These are phyloP conservation scores for Hybos culiciformis DNA, from an alignment of 2,888 invertebrate genomes.

Conservation along the genomic window DNA sequence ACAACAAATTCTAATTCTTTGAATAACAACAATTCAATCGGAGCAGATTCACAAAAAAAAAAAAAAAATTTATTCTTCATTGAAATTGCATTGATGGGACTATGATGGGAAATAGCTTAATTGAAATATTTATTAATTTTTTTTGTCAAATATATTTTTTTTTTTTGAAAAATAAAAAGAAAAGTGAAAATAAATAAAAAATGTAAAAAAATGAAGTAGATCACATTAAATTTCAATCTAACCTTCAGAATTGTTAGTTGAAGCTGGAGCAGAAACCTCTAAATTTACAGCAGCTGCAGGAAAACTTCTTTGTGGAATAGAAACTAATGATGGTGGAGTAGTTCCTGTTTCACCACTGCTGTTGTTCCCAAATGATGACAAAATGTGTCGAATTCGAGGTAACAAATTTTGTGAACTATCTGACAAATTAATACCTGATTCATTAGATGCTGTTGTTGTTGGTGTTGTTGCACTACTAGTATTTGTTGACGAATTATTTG, in stretches of 20 bases:
- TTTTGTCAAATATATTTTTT: neutral
- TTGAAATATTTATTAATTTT: neutral
- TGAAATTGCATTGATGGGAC: too few species aligned
- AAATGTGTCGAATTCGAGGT: neutral
- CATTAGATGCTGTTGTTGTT: neutral
- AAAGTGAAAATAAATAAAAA: conserved; percentile 1
- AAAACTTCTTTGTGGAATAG: conserved; percentile 10
- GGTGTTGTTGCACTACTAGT: conserved; percentile 15
- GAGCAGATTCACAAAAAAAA: too few species aligned
- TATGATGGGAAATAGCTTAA: too few species aligned
- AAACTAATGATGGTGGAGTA: conserved; percentile 7
- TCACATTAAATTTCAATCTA: neutral
- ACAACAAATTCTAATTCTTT: too few species aligned
- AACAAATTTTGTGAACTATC: neutral
- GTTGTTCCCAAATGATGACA: neutral
- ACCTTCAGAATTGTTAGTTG: conserved; percentile 10
- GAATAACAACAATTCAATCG: too few species aligned
- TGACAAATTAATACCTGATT: neutral
- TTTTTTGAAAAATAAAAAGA: neutral
- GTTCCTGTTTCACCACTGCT: too few species aligned
- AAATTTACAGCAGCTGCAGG: conserved; percentile 7
- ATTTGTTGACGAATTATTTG: conserved; percentile 23
- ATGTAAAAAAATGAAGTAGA: neutral
- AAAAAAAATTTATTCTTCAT: too few species aligned
- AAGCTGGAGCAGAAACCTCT: neutral